Evolutionary conservation across 1,140 invertebrate genomes (phyloP).

Genomic region (Coboldia fuscipes): DNA sequence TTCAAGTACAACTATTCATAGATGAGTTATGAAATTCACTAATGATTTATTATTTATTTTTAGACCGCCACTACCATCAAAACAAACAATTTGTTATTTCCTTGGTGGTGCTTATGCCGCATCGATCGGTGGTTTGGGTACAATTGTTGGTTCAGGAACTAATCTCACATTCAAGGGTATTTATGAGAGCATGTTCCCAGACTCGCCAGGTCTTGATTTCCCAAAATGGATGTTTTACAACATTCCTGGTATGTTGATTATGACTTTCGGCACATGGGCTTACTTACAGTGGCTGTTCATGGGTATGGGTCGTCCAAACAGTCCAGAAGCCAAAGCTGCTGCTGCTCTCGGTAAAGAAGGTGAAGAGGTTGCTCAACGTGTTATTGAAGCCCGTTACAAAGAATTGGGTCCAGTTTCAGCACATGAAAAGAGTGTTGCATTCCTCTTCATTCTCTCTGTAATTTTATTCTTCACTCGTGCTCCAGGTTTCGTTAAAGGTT

Average conservation of each 20-base stretch:
- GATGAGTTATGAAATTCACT: too few species aligned
- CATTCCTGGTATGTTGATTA: conserved; percentile 38
- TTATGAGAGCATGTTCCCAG: conserved; percentile 36
- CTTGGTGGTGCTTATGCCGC: conserved; percentile 63
- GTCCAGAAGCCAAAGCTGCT: conserved; percentile 28
- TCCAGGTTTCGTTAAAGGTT: conserved; percentile 63
- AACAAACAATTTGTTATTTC: conserved; percentile 45
- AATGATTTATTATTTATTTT: too few species aligned
- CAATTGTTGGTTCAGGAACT: conserved; percentile 70
- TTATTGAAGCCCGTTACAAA: conserved; percentile 48
- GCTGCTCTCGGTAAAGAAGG: conserved; percentile 31
- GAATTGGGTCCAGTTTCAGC: conserved; percentile 58
- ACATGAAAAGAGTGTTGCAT: conserved; percentile 55
- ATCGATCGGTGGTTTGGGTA: conserved; percentile 61
- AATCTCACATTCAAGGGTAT: conserved; percentile 71
- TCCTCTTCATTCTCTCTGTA: conserved; percentile 57
- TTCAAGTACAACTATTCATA: conserved; percentile 8
- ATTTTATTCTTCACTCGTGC: conserved; percentile 74
- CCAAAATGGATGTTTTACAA: conserved; percentile 52
- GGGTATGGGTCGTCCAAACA: conserved; percentile 36
- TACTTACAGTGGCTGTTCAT: conserved; percentile 52
- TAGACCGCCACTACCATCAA: conserved; percentile 31
- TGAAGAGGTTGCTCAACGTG: conserved; percentile 35
- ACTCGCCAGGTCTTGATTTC: conserved; percentile 44
- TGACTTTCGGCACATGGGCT: conserved; percentile 46